phyloP scores from a whole-genome alignment of 1,140 invertebrate species.

The Hypothenemus hampei region DNA sequence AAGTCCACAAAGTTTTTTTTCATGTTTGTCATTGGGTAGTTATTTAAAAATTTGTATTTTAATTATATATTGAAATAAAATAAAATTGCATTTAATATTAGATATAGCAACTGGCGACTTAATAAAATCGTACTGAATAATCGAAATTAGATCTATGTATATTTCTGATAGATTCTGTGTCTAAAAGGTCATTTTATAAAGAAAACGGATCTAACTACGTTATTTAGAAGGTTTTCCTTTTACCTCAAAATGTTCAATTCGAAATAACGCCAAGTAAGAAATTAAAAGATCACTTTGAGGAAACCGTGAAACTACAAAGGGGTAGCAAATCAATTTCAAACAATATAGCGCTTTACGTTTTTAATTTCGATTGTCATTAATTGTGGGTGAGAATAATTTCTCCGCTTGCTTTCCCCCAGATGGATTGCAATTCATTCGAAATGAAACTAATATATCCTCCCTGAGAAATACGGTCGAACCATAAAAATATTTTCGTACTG shows the following conservation, averaged over 20 bases:
- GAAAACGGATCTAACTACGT: conserved; percentile 5
- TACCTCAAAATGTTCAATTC: not conserved
- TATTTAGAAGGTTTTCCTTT: conserved; percentile 5
- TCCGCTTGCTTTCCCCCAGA: conserved; percentile 32
- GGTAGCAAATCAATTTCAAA: conserved; percentile 29
- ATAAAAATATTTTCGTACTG: conserved; percentile 42
- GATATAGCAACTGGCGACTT: too few relatives aligned
- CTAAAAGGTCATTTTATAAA: conserved; percentile 6
- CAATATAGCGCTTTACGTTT: conserved; percentile 43
- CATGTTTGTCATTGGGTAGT: too few relatives aligned
- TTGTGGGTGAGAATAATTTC: conserved; percentile 40
- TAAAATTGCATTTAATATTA: too few relatives aligned
- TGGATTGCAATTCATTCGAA: conserved; percentile 43
- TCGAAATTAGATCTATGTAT: too few relatives aligned
- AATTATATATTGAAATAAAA: too few relatives aligned
- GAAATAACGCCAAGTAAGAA: conserved; percentile 14
- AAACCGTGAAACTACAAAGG: too few relatives aligned
- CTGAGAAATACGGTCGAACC: conserved; percentile 37
- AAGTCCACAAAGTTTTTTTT: too few relatives aligned
- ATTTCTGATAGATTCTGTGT: too few relatives aligned
- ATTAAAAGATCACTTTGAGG: conserved; percentile 15
- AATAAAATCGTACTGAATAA: too few relatives aligned
- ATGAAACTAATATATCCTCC: conserved; percentile 46
- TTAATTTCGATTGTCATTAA: conserved; percentile 45
- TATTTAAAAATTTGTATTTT: too few relatives aligned